phyloP scores from a whole-genome alignment of 2,113 vertebrate species.

The Casuarius casuarius region DNA sequence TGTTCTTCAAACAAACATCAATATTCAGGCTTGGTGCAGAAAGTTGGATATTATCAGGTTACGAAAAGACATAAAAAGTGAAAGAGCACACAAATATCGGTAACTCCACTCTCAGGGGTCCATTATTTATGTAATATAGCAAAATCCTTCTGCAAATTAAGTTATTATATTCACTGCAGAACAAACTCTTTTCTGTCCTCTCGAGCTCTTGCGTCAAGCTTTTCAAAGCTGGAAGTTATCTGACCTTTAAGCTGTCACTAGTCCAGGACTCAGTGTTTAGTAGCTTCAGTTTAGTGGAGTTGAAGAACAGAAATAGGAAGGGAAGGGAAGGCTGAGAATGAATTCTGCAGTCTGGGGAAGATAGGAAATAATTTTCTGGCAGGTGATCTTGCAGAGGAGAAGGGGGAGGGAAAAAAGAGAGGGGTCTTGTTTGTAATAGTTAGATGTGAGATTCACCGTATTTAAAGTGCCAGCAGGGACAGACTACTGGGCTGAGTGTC shows the following conservation, averaged over 20 bases:
- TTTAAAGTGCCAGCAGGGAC: conserved; percentile 1
- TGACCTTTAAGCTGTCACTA: background rate
- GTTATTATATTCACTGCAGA: background rate
- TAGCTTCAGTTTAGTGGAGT: background rate
- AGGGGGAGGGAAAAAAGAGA: background rate
- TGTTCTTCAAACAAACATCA: background rate
- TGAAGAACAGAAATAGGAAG: background rate
- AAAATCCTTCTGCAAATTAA: background rate
- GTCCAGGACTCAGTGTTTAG: background rate
- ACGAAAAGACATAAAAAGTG: background rate
- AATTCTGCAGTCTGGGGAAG: background rate
- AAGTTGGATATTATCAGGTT: background rate
- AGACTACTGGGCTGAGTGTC: background rate
- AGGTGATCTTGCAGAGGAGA: background rate
- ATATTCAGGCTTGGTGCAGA: background rate
- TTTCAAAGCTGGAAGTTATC: background rate
- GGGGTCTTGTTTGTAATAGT: background rate
- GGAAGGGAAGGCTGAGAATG: background rate
- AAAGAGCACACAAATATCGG: background rate
- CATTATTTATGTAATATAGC: background rate
- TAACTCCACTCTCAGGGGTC: background rate
- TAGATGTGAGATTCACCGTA: background rate
- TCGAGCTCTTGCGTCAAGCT: background rate
- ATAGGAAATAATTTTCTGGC: background rate
- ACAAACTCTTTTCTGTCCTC: background rate